phyloP scores from a whole-genome alignment of 1,140 invertebrate genomes.

The Pachypeltis micranthus region DNA sequence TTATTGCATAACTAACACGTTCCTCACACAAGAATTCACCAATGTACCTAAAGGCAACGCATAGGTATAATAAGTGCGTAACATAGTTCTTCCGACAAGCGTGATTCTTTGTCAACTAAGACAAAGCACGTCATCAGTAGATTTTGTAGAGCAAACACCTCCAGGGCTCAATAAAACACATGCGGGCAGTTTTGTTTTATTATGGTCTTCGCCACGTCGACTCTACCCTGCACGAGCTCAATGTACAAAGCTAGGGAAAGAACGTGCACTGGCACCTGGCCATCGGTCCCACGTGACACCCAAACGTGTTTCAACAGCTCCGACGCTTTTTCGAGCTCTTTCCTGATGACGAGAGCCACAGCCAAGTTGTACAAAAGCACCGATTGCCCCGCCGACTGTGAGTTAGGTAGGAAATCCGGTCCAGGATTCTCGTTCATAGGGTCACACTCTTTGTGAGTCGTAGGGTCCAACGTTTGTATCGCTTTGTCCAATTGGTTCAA shows the following conservation, averaged over 20 bases:
- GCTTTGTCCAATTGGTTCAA: slow-evolving; percentile 74
- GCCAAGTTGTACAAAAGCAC: slow-evolving; percentile 70
- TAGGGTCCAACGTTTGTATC: slow-evolving; percentile 69
- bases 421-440: slow-evolving; percentile 20
- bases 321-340: slow-evolving; percentile 61
- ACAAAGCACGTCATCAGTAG: not conserved
- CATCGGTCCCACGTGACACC: slow-evolving; percentile 42
- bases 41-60: too few species aligned
- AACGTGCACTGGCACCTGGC: slow-evolving; percentile 56
- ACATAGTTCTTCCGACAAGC: not conserved
- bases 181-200: slow-evolving; percentile 41
- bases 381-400: slow-evolving; percentile 47
- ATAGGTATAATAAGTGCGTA: too few species aligned
- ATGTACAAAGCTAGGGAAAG: slow-evolving; percentile 59
- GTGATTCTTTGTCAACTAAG: not conserved
- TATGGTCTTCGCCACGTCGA: slow-evolving; percentile 40
- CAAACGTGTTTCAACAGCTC: slow-evolving; percentile 54
- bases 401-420: slow-evolving; percentile 55
- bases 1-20: too few species aligned
- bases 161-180: slow-evolving; percentile 24
- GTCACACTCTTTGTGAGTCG: slow-evolving; percentile 50
- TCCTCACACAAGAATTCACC: too few species aligned
- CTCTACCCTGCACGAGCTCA: slow-evolving; percentile 54
- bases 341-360: slow-evolving; percentile 59
- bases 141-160: not conserved